A percentile compares a stretch with the other conserved stretches of the same genome.
phyloP scores from a whole-genome alignment of 2,888 invertebrate genomes.

The Neoscelio sp. region DNA sequence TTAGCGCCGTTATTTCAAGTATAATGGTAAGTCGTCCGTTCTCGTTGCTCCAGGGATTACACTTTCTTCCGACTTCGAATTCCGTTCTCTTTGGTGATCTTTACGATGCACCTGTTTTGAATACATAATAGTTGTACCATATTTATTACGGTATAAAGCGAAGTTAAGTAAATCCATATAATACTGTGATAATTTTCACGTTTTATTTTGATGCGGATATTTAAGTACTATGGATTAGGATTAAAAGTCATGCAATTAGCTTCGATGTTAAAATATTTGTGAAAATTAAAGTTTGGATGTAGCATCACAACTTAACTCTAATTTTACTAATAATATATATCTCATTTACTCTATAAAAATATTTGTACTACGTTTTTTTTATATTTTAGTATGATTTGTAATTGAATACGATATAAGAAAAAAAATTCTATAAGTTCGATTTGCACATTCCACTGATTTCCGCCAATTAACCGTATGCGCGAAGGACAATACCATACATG shows the following conservation, averaged over 20 bases:
- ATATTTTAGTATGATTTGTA: too few species aligned
- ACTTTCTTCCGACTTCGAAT: constrained; percentile 64
- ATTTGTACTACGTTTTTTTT: too few species aligned
- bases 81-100: constrained; percentile 57
- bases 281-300: too few species aligned
- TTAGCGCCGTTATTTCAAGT: constrained; percentile 65
- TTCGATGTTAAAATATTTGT: too few species aligned
- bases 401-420: too few species aligned
- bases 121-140: constrained; percentile 52
- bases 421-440: constrained; percentile 3
- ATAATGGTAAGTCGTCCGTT: constrained; percentile 65
- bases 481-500: constrained; percentile 43
- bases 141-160: constrained; percentile 44
- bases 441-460: constrained; percentile 7
- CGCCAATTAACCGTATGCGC: constrained; percentile 36
- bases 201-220: constrained; percentile 41
- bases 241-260: too few species aligned
- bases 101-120: constrained; percentile 63
- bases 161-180: constrained; percentile 39
- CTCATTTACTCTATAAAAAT: too few species aligned
- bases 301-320: too few species aligned
- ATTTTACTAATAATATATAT: too few species aligned
- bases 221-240: too few species aligned
- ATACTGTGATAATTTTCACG: constrained; percentile 36
- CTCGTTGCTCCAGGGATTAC: constrained; percentile 61